phyloP scores from a whole-genome alignment of 1,140 invertebrate genomes.

The Anastatus disparis region DNA sequence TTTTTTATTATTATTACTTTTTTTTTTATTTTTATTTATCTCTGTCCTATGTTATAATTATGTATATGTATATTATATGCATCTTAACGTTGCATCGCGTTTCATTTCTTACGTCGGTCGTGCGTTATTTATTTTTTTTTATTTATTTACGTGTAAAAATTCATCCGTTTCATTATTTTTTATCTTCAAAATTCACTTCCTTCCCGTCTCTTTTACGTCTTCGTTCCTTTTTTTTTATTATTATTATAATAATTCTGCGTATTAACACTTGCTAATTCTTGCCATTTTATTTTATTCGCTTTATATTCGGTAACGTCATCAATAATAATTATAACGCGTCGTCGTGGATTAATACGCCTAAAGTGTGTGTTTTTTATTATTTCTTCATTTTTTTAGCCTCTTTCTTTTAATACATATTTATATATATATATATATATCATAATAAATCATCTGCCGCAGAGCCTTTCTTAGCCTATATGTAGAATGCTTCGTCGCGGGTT shows the following conservation, averaged over 20 bases:
- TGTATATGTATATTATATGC: too few relatives aligned
- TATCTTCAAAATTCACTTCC: not conserved
- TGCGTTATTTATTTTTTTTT: too few relatives aligned
- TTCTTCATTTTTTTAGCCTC: conserved; percentile 10
- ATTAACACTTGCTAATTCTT: too few relatives aligned
- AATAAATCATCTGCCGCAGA: conserved; percentile 30
- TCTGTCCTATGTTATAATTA: too few relatives aligned
- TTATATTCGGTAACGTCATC: conserved; percentile 13
- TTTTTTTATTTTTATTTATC: too few relatives aligned
- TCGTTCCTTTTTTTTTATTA: not conserved
- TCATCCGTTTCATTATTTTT: not conserved
- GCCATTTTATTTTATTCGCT: not conserved
- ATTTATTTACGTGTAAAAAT: not conserved
- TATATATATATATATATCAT: conserved; percentile 9
- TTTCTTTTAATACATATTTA: conserved; percentile 2
- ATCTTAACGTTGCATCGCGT: too few relatives aligned
- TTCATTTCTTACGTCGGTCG: too few relatives aligned
- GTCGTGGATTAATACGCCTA: conserved; percentile 19
- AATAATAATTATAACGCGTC: conserved; percentile 23
- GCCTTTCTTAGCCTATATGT: not conserved
- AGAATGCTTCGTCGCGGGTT: conserved; percentile 18
- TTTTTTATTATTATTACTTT: not conserved
- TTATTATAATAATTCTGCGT: not conserved
- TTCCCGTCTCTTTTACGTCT: not conserved
- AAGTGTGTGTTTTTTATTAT: conserved; percentile 8